Percentiles rank a stretch among this genome's conserved stretches.
phyloP scores from a whole-genome alignment of 2,888 invertebrate genomes.

The Ormyrus rosae region DNA sequence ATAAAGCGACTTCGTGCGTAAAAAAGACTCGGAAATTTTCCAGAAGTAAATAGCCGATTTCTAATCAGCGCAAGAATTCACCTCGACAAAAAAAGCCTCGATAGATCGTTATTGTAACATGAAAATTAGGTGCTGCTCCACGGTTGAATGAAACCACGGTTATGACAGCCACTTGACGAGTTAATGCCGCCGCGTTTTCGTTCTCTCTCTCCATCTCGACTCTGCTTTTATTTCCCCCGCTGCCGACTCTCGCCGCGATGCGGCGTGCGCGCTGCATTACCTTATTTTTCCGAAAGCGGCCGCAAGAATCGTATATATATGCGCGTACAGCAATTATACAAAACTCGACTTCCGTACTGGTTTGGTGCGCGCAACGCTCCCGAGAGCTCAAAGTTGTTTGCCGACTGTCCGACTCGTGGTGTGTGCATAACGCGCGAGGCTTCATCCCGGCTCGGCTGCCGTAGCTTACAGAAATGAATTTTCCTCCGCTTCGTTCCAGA shows the following conservation, averaged over 20 bases:
- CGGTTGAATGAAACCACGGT: conserved; percentile 3
- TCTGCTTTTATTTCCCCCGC: conserved; percentile 12
- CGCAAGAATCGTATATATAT: not conserved
- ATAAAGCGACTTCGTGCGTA: too few relatives aligned
- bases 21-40: not conserved
- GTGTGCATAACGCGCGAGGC: conserved; percentile 30
- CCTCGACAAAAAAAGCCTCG: not conserved
- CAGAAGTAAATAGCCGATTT: conserved; percentile 6
- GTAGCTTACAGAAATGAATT: conserved; percentile 12
- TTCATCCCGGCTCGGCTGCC: not conserved
- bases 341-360: conserved; percentile 35
- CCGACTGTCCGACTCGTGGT: conserved; percentile 38
- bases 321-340: conserved; percentile 27
- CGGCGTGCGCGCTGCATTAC: not conserved
- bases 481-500: not conserved
- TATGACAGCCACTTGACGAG: conserved; percentile 42
- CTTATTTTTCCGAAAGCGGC: not conserved
- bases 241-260: conserved; percentile 7
- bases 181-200: conserved; percentile 40
- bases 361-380: not conserved
- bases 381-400: conserved; percentile 34
- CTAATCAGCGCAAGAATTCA: conserved; percentile 27
- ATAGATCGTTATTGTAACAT: conserved; percentile 28
- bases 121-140: conserved; percentile 41
- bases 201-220: not conserved